phyloP scores from a whole-genome alignment of 2,888 invertebrate genomes.

The Tinea semifulvella region DNA sequence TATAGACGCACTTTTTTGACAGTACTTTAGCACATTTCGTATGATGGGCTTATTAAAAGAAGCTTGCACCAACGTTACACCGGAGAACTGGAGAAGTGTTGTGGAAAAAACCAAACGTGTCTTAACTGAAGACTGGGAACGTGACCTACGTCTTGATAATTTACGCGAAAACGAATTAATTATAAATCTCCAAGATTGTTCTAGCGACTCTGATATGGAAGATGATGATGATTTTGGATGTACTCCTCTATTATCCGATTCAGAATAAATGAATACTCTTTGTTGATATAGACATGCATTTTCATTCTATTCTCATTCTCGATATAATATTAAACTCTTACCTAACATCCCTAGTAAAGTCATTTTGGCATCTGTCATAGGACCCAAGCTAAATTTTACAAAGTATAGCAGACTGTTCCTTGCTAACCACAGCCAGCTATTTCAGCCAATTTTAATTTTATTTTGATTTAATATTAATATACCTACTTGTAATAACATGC shows the following conservation, averaged over 20 bases:
- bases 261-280: conserved; percentile 5
- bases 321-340: too few species aligned
- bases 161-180: conserved; percentile 8
- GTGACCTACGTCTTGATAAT: conserved; percentile 7
- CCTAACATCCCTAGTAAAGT: too few species aligned
- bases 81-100: conserved; percentile 9
- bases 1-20: too few species aligned
- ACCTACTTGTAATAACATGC: too few species aligned
- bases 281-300: background rate
- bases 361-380: too few species aligned
- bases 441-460: too few species aligned
- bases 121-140: conserved; percentile 5
- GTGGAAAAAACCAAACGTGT: conserved; percentile 4
- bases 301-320: too few species aligned
- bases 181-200: conserved; percentile 9
- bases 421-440: too few species aligned
- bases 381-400: too few species aligned
- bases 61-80: conserved; percentile 10
- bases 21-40: too few species aligned
- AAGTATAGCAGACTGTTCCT: too few species aligned
- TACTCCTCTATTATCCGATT: conserved; percentile 7
- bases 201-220: background rate
- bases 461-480: too few species aligned
- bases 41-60: conserved; percentile 17
- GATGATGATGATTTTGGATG: conserved; percentile 10